These are phyloP conservation scores for Drosophila repleta DNA, from an alignment of 1,140 invertebrate species.

Conservation along the genomic window DNA sequence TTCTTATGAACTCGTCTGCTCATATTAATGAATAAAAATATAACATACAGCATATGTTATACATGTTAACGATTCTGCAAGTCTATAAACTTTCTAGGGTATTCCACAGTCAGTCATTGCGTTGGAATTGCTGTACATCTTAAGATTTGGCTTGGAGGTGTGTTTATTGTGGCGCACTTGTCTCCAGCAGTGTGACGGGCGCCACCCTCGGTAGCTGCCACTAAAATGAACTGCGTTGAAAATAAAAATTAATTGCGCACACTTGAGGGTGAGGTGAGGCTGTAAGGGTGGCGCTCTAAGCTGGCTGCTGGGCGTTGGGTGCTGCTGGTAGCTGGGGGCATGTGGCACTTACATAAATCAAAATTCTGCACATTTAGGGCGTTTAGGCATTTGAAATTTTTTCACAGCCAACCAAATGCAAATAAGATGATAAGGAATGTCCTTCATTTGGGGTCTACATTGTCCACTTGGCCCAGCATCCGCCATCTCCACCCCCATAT, in stretches of 20 bases:
- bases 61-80: too few species aligned
- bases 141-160: conserved; percentile 29
- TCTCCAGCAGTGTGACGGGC: conserved; percentile 9
- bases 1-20: too few species aligned
- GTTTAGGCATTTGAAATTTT: conserved; percentile 44
- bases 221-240: conserved; percentile 38
- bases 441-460: conserved; percentile 18
- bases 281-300: neutral
- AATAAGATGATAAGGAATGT: conserved; percentile 48
- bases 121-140: neutral
- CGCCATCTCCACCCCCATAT: neutral
- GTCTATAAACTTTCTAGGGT: too few species aligned
- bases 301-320: neutral
- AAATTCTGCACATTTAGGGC: conserved; percentile 48
- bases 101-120: neutral
- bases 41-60: too few species aligned
- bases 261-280: conserved; percentile 8
- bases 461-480: conserved; percentile 4
- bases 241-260: conserved; percentile 51
- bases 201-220: conserved; percentile 8
- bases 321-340: neutral
- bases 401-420: conserved; percentile 35
- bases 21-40: too few species aligned
- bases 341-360: conserved; percentile 45
- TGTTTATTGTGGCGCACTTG: conserved; percentile 45